Evolutionary conservation across 2,797 vertebrate genomes (phyloP), one percentile per base, ranked within the genome.

Genomic region (Streptopelia turtur): DNA sequence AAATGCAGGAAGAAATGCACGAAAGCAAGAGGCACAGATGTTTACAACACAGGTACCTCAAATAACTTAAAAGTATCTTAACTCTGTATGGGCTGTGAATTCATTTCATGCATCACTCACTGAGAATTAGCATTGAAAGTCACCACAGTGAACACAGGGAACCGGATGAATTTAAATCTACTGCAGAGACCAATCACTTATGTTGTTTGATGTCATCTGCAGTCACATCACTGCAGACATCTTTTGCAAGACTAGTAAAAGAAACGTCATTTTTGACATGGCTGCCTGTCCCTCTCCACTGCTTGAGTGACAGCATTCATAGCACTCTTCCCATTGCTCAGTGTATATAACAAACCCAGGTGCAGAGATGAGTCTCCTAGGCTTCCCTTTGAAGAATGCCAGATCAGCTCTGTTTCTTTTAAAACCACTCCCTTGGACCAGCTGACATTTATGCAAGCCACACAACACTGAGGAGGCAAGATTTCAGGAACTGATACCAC

Each of bases 251-350:
- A 84, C 97, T 97, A 89, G 96, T 89, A 84, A 97, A 95, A 97
- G 97, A 97, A 66, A 57, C n/a, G 97, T 97, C 97, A 95, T 95
- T 98, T 97, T 94, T 97, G 97, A 98, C 97, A 97, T 86, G 70
- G 95, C 90, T 80, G 94, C 94, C 87, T 93, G 96, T 97, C 97
- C 97, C 97, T 96, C 96, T 87, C 83, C 95, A 69, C 96, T 53
- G 94, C 95, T 94, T 94, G 31, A 97, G 96, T 96, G 97, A 97
- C 97, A 97, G 97, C 92, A 71, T 45, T 85, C 94, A 91, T 37
- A 59, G 95, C 6, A 33, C 89, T 93, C 90, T 76, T 95, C 96
- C 97, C 52, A 11, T 92, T 93, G 96, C 97, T 97, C 72, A 3
- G 60, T 39, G 65, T 30, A 13, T 90, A 63, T 90, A 95, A 94